A percentile compares a stretch with the other conserved stretches of the same genome.
phyloP scores from a whole-genome alignment of 2,113 vertebrate genomes.

The Semnornis frantzii region DNA sequence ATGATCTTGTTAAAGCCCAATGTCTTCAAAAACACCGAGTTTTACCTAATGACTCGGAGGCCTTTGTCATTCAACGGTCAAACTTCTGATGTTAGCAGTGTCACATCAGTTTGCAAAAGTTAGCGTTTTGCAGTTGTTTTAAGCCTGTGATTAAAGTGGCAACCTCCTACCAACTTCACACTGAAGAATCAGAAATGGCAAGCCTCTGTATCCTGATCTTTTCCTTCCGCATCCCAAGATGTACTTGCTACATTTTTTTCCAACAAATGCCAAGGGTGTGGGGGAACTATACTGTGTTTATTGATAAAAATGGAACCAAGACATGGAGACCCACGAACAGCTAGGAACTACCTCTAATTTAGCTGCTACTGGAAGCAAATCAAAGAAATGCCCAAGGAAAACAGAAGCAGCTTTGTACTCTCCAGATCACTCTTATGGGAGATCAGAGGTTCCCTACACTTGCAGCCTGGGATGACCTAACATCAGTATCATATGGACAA shows the following conservation, averaged over 20 bases:
- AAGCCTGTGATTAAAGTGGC: neutral
- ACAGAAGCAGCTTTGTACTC: neutral
- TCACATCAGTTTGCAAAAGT: neutral
- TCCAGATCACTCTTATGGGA: neutral
- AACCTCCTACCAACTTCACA: neutral
- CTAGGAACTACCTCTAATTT: neutral
- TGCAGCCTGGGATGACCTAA: neutral
- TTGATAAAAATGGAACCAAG: neutral
- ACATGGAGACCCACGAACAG: neutral
- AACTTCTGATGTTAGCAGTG: neutral
- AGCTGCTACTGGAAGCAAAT: neutral
- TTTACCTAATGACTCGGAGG: neutral
- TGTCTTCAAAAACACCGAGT: neutral
- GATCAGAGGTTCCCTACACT: neutral
- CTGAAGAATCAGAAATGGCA: neutral
- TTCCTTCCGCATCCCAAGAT: neutral
- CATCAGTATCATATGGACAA: fast-evolving
- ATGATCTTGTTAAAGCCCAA: neutral
- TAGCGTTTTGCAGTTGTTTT: neutral
- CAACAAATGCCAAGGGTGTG: neutral
- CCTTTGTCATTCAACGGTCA: neutral
- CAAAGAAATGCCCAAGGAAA: neutral
- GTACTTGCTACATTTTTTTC: neutral
- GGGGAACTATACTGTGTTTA: neutral
- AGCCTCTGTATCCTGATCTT: neutral